Evolutionary conservation across 1,140 invertebrate species (phyloP).

Genomic region (Listronotus bonariensis): DNA sequence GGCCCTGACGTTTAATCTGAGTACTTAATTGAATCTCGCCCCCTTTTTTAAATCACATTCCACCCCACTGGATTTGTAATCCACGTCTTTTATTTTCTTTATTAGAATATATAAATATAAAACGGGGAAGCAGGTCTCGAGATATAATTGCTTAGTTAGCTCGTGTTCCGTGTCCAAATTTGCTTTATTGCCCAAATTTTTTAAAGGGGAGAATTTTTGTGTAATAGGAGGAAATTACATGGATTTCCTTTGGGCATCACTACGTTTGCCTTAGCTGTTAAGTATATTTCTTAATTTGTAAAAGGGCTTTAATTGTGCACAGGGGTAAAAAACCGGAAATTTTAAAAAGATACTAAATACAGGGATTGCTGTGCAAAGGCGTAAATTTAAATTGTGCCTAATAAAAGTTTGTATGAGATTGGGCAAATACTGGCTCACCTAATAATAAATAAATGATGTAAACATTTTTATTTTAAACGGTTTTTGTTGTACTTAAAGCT

Average conservation of each 20-base stretch:
- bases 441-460: too few relatives aligned
- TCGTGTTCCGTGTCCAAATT: constrained; percentile 35
- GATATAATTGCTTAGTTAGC: constrained; percentile 48
- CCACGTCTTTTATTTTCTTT: constrained; percentile 51
- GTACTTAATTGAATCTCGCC: constrained; percentile 49
- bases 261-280: too few relatives aligned
- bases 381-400: too few relatives aligned
- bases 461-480: too few relatives aligned
- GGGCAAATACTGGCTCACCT: too few relatives aligned
- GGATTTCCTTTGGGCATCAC: constrained; percentile 17
- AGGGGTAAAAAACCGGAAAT: too few relatives aligned
- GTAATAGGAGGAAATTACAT: constrained; percentile 22
- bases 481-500: too few relatives aligned
- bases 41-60: constrained; percentile 47
- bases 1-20: constrained; percentile 51
- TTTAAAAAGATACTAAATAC: too few relatives aligned
- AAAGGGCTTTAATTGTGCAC: too few relatives aligned
- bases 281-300: too few relatives aligned
- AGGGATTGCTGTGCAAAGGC: too few relatives aligned
- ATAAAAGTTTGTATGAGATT: too few relatives aligned
- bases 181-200: constrained; percentile 25
- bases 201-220: constrained; percentile 24
- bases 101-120: constrained; percentile 51
- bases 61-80: constrained; percentile 46
- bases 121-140: constrained; percentile 40